A percentile compares a stretch with the other conserved stretches of the same genome.
phyloP scores from a whole-genome alignment of 2,888 invertebrate species.

The Lithophane socia region DNA sequence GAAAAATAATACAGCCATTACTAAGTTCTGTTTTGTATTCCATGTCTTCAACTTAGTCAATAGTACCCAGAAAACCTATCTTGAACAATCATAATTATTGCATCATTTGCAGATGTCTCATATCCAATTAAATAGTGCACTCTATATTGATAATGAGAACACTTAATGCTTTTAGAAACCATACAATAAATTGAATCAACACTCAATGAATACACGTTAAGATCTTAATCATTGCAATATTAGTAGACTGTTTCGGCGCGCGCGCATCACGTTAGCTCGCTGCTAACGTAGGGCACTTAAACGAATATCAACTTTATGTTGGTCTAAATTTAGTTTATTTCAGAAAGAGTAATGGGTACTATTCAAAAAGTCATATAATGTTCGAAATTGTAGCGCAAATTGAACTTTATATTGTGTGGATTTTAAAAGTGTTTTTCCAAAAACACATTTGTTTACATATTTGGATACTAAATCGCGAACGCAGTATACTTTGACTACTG shows the following conservation, averaged over 20 bases:
- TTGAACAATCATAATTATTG: background rate
- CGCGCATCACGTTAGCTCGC: constrained; percentile 4
- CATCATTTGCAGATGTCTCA: background rate
- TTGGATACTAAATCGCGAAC: background rate
- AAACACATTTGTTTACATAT: background rate
- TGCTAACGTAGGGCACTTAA: background rate
- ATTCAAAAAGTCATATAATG: background rate
- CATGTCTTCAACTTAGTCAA: no score
- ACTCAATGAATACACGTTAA: background rate
- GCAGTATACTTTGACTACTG: background rate
- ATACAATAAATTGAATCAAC: constrained; percentile 6
- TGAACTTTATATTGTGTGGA: background rate
- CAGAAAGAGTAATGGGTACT: background rate
- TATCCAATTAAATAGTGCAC: background rate
- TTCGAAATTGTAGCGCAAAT: background rate
- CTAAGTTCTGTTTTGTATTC: background rate
- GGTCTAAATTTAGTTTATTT: background rate
- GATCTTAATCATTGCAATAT: constrained; percentile 9
- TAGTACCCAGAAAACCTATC: no score
- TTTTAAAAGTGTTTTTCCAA: background rate
- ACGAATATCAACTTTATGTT: background rate
- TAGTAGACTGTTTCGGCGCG: constrained; percentile 9
- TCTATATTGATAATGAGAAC: background rate
- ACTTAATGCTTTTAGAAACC: background rate
- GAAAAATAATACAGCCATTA: background rate